Evolutionary conservation across 2,113 vertebrate species (phyloP), one percentile per base, ranked within the genome.

Genomic region (Centropus unirufus): DNA sequence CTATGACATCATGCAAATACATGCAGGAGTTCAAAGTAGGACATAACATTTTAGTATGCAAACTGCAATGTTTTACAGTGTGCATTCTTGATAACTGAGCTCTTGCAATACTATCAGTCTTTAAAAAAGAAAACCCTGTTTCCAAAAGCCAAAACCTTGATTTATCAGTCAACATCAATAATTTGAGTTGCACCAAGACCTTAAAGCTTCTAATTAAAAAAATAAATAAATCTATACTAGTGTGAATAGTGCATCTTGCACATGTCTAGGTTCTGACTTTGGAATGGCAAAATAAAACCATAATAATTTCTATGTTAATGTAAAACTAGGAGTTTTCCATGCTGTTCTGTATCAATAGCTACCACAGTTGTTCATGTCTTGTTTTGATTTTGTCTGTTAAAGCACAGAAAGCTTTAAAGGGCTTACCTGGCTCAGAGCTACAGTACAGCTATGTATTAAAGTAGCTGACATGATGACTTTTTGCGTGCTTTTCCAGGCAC

Each of bases 341-440:
- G n/a, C 26, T 93, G 54, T 72, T 93, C 84, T 86, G 32, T 64
- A 82, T 52, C 36, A 75, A 44, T 11, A 88, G 46, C 27, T 76
- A 85, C 26, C 11, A 64, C n/a, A 68, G 40, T 58, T 57, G 26
- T 62, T 79, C 2, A 52, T 7, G 13, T 66, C 72, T 49, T 39
- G 12, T 21, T 4, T 30, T 51, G 61, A 32, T 8, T 83, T 59
- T 34, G 12, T 52, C 78, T 78, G 29, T 24, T 23, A 72, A 80
- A 11, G 66, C 22, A 63, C 6, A 76, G 30, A 76, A 58, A 62
- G 67, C 11, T 12, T 42, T 18, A 14, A 84, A 57, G 8, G 16
- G 67, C 93, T 93, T 98, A 99, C 98, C 98, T 99, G 98, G 98
- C 98, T 99, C 98, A 98, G 98, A 98, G 98, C 98, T 98, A 98